Evolutionary conservation across 2,797 vertebrate genomes (phyloP).

Genomic region (Myripristis jacobus): DNA sequence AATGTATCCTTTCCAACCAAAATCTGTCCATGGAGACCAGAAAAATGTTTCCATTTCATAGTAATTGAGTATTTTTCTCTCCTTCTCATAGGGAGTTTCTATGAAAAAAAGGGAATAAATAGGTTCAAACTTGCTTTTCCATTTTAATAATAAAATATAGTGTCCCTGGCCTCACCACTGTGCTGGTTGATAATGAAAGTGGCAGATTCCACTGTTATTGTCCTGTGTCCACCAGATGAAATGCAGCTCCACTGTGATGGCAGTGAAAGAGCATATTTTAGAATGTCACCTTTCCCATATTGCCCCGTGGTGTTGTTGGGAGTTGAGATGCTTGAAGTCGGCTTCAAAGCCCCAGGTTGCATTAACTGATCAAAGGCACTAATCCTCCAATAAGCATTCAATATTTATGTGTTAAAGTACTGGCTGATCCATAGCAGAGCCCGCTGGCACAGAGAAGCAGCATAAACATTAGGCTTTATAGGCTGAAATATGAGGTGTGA

Average conservation of each 20-base stretch:
- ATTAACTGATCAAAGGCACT: conserved; percentile 68
- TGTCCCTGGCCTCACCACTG: conserved; percentile 10
- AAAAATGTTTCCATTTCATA: neutral
- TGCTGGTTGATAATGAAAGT: conserved; percentile 23
- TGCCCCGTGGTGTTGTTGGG: neutral
- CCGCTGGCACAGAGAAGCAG: conserved; percentile 19
- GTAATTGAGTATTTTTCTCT: too few relatives aligned
- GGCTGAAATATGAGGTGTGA: conserved; percentile 6
- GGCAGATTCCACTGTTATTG: neutral
- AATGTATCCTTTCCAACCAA: neutral
- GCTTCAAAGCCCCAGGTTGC: conserved; percentile 56
- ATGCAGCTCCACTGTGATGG: conserved; percentile 30
- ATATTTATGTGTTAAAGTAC: conserved; percentile 59
- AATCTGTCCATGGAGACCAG: neutral
- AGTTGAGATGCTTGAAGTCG: conserved; percentile 35
- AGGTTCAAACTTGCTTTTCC: too few relatives aligned
- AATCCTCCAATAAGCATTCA: conserved; percentile 56
- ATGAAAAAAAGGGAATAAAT: too few relatives aligned
- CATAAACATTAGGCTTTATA: conserved; percentile 50
- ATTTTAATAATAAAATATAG: neutral
- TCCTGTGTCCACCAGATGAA: conserved; percentile 35
- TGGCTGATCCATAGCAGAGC: conserved; percentile 59
- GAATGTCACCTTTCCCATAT: conserved; percentile 54
- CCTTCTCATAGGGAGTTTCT: too few relatives aligned
- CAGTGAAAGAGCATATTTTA: conserved; percentile 56